Conservation (phyloP, 2,888 invertebrate species). For the Zhuqinia jingwanae region DNA sequence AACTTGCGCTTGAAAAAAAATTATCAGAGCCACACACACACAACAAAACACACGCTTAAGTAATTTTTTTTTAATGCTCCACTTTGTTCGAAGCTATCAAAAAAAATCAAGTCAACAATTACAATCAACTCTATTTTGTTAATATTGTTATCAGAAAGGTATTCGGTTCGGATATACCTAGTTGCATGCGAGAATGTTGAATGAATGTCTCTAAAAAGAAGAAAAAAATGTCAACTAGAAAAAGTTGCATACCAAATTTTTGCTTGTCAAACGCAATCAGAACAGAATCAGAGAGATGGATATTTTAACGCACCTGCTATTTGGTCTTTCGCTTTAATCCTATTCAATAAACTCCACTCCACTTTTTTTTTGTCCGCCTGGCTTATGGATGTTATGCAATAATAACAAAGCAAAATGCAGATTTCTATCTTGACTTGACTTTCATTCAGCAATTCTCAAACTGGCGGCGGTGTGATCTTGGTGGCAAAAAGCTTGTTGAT, state of each 20-base stretch:
- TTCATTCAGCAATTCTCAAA: background rate
- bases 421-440: background rate
- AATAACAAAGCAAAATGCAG: background rate
- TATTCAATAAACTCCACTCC: too few species aligned
- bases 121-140: too few species aligned
- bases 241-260: slow-evolving; percentile 9
- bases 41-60: background rate
- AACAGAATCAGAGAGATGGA: slow-evolving; percentile 5
- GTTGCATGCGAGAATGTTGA: background rate
- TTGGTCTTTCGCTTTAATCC: background rate
- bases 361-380: background rate
- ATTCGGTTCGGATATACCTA: background rate
- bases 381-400: background rate
- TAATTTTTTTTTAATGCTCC: background rate
- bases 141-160: background rate
- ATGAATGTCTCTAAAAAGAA: background rate
- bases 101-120: slow-evolving; percentile 8
- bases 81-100: background rate
- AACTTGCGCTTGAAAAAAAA: too few species aligned
- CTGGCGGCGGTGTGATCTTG: too few species aligned
- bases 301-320: slow-evolving; percentile 29
- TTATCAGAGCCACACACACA: too few species aligned
- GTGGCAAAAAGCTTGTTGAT: slow-evolving; percentile 16
- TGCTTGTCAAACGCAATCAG: slow-evolving; percentile 9
- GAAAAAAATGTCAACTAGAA: slow-evolving; percentile 13